Conservation (phyloP, 1,140 invertebrate species). For the Akabosia matsudoensis region DNA sequence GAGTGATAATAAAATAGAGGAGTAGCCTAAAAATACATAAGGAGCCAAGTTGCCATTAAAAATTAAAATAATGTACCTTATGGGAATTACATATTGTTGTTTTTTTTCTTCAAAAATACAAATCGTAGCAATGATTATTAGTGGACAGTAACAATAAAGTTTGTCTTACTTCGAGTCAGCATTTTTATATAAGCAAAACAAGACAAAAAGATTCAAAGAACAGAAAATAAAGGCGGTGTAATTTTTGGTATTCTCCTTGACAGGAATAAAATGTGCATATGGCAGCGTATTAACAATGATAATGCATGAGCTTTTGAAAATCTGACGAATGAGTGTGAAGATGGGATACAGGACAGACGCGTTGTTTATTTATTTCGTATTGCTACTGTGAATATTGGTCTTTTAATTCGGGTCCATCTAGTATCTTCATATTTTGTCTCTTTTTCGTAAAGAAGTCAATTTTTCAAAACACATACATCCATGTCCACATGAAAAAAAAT, state of each 20-base stretch:
- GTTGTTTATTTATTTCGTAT: not conserved
- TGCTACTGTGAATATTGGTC: not conserved
- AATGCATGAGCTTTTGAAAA: not conserved
- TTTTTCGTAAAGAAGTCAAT: not conserved
- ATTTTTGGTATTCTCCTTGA: not conserved
- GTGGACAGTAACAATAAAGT: not conserved
- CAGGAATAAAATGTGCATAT: not conserved
- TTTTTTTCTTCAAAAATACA: no score
- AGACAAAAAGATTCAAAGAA: not conserved
- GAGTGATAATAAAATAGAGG: not conserved
- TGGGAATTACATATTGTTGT: no score
- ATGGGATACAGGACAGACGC: not conserved
- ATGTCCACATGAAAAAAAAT: not conserved
- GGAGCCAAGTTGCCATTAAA: no score
- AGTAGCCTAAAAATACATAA: no score
- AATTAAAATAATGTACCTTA: no score
- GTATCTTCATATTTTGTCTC: not conserved
- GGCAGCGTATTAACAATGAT: not conserved
- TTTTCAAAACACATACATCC: not conserved
- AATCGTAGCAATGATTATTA: not conserved
- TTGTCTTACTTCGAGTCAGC: no score
- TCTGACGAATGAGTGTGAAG: not conserved
- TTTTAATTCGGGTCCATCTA: not conserved
- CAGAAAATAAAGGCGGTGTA: not conserved
- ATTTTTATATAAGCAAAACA: no score